These are phyloP conservation scores for Apotomis turbidana DNA, from an alignment of 2,888 invertebrate species.

Conservation along the genomic window DNA sequence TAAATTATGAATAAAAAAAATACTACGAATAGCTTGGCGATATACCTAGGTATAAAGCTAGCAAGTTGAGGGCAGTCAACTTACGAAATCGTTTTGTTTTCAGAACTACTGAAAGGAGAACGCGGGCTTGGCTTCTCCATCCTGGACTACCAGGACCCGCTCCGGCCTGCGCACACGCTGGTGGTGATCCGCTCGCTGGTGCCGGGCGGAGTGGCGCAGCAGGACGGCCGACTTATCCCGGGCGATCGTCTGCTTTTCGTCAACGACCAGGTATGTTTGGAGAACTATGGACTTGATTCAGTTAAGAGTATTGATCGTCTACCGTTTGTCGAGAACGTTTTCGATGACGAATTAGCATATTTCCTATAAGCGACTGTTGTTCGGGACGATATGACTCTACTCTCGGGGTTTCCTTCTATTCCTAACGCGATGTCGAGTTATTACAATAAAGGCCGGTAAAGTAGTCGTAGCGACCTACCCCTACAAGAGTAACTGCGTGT, in stretches of 20 bases:
- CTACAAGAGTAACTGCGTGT: too few species aligned
- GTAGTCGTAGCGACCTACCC: too few species aligned
- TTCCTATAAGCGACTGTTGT: too few species aligned
- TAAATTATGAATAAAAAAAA: too few species aligned
- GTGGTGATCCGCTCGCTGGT: conserved; percentile 99
- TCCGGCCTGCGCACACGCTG: conserved; percentile 97
- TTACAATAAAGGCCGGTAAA: too few species aligned
- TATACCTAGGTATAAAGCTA: too few species aligned
- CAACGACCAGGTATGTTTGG: conserved; percentile 88
- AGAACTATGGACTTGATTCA: conserved; percentile 85
- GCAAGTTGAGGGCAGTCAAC: too few species aligned
- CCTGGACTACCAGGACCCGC: conserved; percentile 97
- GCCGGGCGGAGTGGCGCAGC: conserved; percentile 98
- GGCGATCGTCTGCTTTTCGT: conserved; percentile 97
- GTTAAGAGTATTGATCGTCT: conserved; percentile 7
- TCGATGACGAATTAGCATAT: too few species aligned
- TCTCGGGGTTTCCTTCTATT: too few species aligned
- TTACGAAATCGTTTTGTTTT: background rate
- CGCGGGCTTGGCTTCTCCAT: conserved; percentile 92
- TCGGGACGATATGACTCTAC: too few species aligned
- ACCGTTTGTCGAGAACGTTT: background rate
- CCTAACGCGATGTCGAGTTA: too few species aligned
- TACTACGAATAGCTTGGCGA: too few species aligned
- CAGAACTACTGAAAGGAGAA: conserved; percentile 97
- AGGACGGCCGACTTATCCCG: conserved; percentile 98